Evolutionary conservation across 92 coral and sea anemone species (phyloP), one percentile per base, ranked within the genome.

Genomic region (Desmophyllum pertusum): DNA sequence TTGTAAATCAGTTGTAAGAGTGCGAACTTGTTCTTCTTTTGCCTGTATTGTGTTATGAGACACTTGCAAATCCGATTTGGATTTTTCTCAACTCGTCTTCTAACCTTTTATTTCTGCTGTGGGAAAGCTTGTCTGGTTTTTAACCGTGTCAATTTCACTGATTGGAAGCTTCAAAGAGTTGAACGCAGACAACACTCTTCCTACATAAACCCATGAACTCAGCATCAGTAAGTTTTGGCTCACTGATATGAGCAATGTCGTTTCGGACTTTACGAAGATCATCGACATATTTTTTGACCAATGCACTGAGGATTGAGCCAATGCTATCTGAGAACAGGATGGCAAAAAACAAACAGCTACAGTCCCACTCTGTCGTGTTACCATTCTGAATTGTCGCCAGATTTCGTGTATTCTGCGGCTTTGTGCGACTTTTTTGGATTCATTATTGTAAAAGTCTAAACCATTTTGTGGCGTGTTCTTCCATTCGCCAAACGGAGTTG

Each of bases 181-280:
- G 42, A 82, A 50, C 5, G 69, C 68, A 70, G 29, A 0, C 37
- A 51, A 55, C 10, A 82, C 86, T 43, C 74, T 71, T 36, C 61
- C 63, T 1, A 82, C 46, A 13, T 59, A 48, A n/a, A 13, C 38
- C 15, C 10, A 53, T 55, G 41, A 82, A 71, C 31, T 52, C 67
- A 51, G 30, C 79, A 42, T 71, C 79, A 1, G 66, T 40, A 18
- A 82, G 30, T 68, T 25, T 21, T 1, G 70, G 79, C 29, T 82
- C 79, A 6, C 29, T 31, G 53, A 27, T 40, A 46, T 82, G 86
- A 6, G 79, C 79, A 51, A 82, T 70, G n/a, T 48, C 30, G 27
- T 62, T 62, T 31, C 67, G 31, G n/a, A 70, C 25, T 5, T 70
- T 14, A 18, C 76, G 48, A 5, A 43, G 68, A 61, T 80, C 40